Percentiles rank a stretch among this genome's conserved stretches.
Evolutionary conservation across 2,797 vertebrate species (phyloP).

Genomic region (Girardinus metallicus): DNA sequence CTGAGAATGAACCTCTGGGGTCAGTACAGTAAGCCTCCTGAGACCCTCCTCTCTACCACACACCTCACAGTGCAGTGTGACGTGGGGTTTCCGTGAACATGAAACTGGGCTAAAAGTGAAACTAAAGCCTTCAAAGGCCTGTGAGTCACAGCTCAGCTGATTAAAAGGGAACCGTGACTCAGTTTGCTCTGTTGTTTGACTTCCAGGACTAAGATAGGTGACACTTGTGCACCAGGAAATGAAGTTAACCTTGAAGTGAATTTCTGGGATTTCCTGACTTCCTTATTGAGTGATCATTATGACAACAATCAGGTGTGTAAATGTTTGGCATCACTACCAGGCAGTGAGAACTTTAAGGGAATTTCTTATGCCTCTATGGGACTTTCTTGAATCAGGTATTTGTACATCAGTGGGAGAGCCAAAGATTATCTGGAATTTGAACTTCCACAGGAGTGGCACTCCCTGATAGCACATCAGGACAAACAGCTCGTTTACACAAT

Average conservation of each 20-base stretch:
- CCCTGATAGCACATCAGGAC: background rate
- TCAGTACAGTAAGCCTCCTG: background rate
- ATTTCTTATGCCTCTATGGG: accelerated
- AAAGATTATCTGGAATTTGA: background rate
- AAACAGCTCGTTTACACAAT: background rate
- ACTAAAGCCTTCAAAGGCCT: background rate
- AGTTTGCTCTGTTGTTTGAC: too few relatives aligned
- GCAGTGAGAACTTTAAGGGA: background rate
- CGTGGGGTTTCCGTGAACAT: accelerated
- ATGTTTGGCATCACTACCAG: conserved; percentile 1
- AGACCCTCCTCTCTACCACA: too few relatives aligned
- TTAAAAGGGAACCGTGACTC: background rate
- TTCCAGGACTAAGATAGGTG: background rate
- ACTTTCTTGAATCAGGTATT: background rate
- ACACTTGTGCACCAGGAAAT: background rate
- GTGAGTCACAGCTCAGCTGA: conserved; percentile 9
- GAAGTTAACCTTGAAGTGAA: accelerated
- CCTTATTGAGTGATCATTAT: background rate
- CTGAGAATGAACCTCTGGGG: background rate
- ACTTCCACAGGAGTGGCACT: background rate
- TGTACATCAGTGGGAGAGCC: background rate
- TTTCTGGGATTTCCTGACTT: conserved; percentile 7
- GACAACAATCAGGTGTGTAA: accelerated
- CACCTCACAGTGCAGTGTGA: background rate
- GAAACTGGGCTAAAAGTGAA: conserved; percentile 21